These are phyloP conservation scores for Trachemys scripta DNA, from an alignment of 2,113 vertebrate species.

Conservation along the genomic window DNA sequence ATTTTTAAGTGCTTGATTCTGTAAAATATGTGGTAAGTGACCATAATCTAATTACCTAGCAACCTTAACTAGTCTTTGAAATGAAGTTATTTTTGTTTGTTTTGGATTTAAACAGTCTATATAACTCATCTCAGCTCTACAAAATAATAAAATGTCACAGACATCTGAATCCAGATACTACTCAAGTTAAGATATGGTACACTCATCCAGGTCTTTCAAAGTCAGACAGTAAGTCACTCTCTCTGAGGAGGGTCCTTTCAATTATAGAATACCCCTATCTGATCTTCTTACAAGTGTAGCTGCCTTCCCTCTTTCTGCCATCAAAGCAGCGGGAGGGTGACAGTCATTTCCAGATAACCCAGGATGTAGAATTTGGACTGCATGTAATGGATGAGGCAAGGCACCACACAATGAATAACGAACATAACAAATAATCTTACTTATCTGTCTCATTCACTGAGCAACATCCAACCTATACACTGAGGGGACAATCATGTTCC, in stretches of 20 bases:
- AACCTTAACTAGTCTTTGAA: background rate
- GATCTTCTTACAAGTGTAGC: background rate
- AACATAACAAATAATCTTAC: background rate
- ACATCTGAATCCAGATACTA: background rate
- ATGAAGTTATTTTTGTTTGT: background rate
- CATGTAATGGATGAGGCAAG: background rate
- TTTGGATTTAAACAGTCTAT: background rate
- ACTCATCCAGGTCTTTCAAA: background rate
- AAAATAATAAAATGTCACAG: background rate
- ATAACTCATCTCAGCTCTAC: background rate
- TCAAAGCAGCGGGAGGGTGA: background rate
- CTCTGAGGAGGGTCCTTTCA: background rate
- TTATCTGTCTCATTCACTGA: accelerated
- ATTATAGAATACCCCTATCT: background rate
- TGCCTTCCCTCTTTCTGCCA: background rate
- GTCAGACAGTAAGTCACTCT: background rate
- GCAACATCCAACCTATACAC: background rate
- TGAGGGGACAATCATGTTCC: background rate
- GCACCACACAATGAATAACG: background rate
- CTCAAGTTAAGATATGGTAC: background rate
- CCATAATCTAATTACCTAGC: background rate
- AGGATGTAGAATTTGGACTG: background rate
- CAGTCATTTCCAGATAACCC: background rate
- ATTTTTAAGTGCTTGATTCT: background rate
- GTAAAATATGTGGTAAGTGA: background rate